These are phyloP conservation scores for Condylura cristata DNA, from an alignment of 2,113 vertebrate species.

Conservation along the genomic window DNA sequence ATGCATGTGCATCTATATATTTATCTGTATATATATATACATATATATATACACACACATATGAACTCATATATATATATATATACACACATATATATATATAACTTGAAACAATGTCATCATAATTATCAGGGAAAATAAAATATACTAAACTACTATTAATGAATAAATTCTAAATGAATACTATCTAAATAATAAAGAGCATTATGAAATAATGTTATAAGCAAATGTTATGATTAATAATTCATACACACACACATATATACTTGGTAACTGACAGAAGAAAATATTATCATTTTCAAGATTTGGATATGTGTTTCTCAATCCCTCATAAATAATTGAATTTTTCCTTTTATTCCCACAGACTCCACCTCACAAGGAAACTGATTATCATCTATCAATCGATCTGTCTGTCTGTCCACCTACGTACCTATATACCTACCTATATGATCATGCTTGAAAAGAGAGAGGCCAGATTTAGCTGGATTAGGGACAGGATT, in stretches of 20 bases:
- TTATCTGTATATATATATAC: too few species aligned
- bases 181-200: not conserved
- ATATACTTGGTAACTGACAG: not conserved
- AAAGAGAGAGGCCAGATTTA: not conserved
- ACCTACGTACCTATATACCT: not conserved
- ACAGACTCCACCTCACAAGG: not conserved
- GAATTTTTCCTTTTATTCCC: not conserved
- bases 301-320: not conserved
- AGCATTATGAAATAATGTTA: not conserved
- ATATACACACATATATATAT: not conserved
- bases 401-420: not conserved
- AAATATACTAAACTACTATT: not conserved
- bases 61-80: not conserved
- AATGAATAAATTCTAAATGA: not conserved
- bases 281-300: not conserved
- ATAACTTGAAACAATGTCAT: not conserved
- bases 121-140: not conserved
- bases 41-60: too few species aligned
- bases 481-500: not conserved
- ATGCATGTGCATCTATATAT: too few species aligned
- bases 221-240: not conserved
- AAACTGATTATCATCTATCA: not conserved
- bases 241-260: not conserved
- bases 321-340: not conserved
- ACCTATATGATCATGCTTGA: not conserved